phyloP scores from a whole-genome alignment of 2,113 vertebrate genomes.

The Potamarius usumacintae region DNA sequence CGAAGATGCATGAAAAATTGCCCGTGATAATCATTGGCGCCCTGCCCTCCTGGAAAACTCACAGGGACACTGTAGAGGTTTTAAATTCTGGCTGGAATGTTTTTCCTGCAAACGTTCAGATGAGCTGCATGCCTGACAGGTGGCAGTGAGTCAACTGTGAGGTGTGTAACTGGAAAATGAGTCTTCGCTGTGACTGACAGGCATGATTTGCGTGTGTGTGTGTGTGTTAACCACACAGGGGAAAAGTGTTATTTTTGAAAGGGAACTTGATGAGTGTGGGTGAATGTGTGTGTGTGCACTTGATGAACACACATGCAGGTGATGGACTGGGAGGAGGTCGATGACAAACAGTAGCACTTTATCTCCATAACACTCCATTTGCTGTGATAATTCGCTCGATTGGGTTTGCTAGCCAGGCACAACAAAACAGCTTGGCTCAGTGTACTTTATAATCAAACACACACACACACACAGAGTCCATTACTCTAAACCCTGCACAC shows the following conservation, averaged over 20 bases:
- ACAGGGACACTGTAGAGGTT: not conserved
- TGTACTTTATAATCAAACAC: not conserved
- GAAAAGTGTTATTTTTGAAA: conserved; percentile 17
- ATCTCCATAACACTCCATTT: conserved; percentile 64
- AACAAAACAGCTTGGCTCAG: not conserved
- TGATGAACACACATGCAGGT: conserved; percentile 24
- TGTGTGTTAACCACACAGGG: conserved; percentile 5
- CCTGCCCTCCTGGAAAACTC: too few relatives aligned
- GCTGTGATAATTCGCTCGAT: conserved; percentile 62
- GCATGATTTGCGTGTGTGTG: conserved; percentile 15
- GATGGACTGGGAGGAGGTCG: conserved; percentile 50
- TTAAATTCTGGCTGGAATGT: not conserved
- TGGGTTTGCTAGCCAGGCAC: conserved; percentile 42
- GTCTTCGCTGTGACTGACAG: not conserved
- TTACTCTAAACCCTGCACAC: conserved; percentile 17
- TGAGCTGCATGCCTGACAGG: not conserved
- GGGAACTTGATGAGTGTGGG: not conserved
- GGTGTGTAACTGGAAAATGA: conserved; percentile 5
- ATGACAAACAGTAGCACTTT: conserved; percentile 56
- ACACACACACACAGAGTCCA: not conserved
- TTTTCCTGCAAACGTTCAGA: not conserved
- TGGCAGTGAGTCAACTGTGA: not conserved
- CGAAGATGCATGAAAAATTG: too few relatives aligned
- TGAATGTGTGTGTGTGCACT: conserved; percentile 6
- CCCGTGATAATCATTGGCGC: too few relatives aligned